These are phyloP conservation scores for Gadus macrocephalus DNA, from an alignment of 2,113 vertebrate species.

Conservation along the genomic window DNA sequence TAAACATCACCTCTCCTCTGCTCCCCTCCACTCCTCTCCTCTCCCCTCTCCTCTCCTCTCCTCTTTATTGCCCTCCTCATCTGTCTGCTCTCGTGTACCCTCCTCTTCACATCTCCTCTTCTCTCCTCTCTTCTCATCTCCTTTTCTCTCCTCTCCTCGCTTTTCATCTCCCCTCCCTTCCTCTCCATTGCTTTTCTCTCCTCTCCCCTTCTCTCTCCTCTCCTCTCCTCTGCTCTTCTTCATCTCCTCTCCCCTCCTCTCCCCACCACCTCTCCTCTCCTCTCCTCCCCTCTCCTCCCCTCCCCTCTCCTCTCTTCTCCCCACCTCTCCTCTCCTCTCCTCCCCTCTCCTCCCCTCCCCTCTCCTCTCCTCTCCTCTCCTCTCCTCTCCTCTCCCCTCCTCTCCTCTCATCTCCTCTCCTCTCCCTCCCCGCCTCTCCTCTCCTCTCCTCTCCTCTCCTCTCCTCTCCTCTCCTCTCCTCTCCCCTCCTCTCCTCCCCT, in stretches of 20 bases:
- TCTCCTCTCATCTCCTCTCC: constrained; percentile 43
- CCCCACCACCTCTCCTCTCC: no score
- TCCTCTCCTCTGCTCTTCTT: no score
- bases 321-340: no score
- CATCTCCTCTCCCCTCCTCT: no score
- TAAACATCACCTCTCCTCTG: no score
- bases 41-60: constrained; percentile 31
- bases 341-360: no score
- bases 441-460: neutral
- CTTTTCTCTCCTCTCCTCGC: neutral
- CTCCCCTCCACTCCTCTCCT: neutral
- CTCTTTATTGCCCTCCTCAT: constrained; percentile 29
- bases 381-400: neutral
- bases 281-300: no score
- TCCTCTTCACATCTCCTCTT: constrained; percentile 29
- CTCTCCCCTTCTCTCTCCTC: no score
- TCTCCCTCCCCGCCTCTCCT: constrained; percentile 41
- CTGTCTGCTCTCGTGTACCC: constrained; percentile 41
- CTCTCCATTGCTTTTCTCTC: constrained; percentile 25
- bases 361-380: no score
- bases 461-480: neutral
- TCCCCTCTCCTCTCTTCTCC: no score
- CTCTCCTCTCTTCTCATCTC: neutral
- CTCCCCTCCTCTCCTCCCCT: constrained; percentile 18
- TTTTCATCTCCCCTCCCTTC: neutral